Percentiles rank a stretch among this genome's conserved stretches.
These are phyloP conservation scores for Podocnemis expansa DNA, from an alignment of 2,113 vertebrate species.

Conservation along the genomic window DNA sequence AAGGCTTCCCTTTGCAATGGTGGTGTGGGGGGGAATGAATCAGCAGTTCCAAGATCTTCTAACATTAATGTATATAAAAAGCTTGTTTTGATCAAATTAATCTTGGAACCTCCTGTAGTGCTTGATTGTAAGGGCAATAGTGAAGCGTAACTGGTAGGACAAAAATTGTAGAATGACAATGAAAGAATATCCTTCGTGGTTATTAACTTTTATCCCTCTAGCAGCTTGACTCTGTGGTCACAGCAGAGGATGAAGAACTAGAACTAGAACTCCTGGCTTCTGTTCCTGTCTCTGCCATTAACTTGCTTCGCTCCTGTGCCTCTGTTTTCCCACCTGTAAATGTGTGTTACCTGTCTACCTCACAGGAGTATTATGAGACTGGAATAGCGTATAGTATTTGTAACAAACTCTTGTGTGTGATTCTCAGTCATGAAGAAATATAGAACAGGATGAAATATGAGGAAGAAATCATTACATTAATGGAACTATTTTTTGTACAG, in stretches of 20 bases:
- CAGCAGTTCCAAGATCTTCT: slow-evolving; percentile 7
- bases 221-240: background rate
- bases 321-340: slow-evolving; percentile 9
- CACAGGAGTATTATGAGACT: background rate
- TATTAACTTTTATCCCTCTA: background rate
- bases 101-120: background rate
- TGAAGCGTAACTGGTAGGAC: fast-evolving
- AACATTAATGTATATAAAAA: background rate
- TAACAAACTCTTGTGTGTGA: background rate
- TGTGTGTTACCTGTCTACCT: background rate
- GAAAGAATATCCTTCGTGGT: background rate
- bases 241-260: background rate
- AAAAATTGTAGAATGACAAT: background rate
- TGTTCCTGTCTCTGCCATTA: background rate
- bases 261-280: background rate
- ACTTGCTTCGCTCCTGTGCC: background rate
- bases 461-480: background rate
- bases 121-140: background rate
- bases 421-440: background rate
- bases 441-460: background rate
- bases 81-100: background rate
- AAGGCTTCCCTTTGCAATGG: background rate
- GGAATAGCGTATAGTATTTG: background rate
- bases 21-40: background rate
- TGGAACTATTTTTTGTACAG: background rate